Evolutionary conservation across 2,888 invertebrate genomes (phyloP), one percentile per base, ranked within the genome.

Genomic region (Lasiommata megera): DNA sequence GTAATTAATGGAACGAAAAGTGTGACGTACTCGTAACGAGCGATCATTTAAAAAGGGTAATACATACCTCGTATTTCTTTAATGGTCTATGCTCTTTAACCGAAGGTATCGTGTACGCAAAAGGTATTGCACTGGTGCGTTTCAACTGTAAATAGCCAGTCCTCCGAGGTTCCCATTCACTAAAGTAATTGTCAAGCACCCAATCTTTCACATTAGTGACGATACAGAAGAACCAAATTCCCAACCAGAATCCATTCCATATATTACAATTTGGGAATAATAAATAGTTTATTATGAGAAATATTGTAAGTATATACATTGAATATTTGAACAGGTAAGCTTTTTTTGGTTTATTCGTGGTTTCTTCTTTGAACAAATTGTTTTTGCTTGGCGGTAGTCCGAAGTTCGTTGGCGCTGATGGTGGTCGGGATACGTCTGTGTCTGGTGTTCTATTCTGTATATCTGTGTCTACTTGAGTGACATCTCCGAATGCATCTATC

Each of bases 21-120:
- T 23, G 23, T 23, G 23, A 34, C 11, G 9, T 11, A 11, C 31
- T 31, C 9, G 9, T 9, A 31, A 31, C 11, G 11, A 11, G 34
- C 11, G 34, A 9, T 34, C 11, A 11, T 9, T 11, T 34, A 11
- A 9, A 31, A 34, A 31, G 16, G n/a, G 28, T 34, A 34, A n/a
- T 3, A 67, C 72, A 67, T 70, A 93, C 93, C 88, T 93, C 93
- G 74, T 88, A 92, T 77, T 93, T 93, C 56, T 91, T 89, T 61
- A 93, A 65, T 2, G 93, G 93, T 63, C 80, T 92, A 68, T 93
- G 92, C 70, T 94, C 94, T 67, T 93, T 93, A 12, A 92, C 92
- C 1, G 93, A 92, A 0, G 93, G 93, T 72, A 94, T 92, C 63
- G 93, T 93, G 56, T 93, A 82, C 0, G 87, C 71, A 11, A 70